Percentiles rank a stretch among this genome's conserved stretches.
phyloP scores from a whole-genome alignment of 2,113 vertebrate genomes.

The Formicarius rufipectus region DNA sequence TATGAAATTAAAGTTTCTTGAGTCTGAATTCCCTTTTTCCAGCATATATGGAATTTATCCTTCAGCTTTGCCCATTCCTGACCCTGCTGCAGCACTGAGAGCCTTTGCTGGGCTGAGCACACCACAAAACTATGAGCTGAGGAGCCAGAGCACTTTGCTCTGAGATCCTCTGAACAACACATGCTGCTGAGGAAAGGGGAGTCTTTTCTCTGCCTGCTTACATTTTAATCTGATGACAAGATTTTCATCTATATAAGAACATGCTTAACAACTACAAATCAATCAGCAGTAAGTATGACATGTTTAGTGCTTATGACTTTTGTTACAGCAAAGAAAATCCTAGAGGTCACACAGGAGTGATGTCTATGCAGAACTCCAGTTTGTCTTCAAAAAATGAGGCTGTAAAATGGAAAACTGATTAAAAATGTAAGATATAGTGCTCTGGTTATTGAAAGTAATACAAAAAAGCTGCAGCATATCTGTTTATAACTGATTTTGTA shows the following conservation, averaged over 20 bases:
- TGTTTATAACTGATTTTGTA: slow-evolving; percentile 4
- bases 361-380: neutral
- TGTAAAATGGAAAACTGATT: slow-evolving; percentile 49
- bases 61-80: slow-evolving; percentile 24
- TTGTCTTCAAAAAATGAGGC: neutral
- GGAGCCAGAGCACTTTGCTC: neutral
- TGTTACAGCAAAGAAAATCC: slow-evolving; percentile 1
- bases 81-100: neutral
- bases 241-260: neutral
- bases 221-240: neutral
- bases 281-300: neutral
- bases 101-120: neutral
- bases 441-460: slow-evolving; percentile 14
- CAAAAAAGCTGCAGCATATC: neutral
- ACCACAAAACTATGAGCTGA: neutral
- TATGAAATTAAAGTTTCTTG: slow-evolving; percentile 13
- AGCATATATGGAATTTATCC: neutral
- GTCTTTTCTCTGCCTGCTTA: neutral
- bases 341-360: neutral
- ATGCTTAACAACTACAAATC: neutral
- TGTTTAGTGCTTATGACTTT: neutral
- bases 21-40: slow-evolving; percentile 5
- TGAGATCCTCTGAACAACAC: neutral
- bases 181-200: neutral
- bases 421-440: slow-evolving; percentile 33